Conservation (phyloP, 37 sponge, comb jelly and placozoan species). For the Spongia lamella region DNA sequence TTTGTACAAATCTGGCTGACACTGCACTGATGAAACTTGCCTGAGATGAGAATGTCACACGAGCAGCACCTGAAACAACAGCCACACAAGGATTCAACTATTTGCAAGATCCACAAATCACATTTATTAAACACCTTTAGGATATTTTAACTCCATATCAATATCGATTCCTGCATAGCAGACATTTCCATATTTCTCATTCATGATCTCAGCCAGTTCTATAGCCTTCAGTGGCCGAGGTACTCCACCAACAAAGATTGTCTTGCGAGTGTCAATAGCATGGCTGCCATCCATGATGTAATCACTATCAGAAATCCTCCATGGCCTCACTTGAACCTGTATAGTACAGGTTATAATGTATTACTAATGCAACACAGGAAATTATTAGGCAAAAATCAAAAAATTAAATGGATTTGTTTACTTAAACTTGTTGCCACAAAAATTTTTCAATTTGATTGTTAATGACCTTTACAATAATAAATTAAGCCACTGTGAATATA, state of each 20-base stretch:
- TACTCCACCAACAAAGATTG: constrained; percentile 94
- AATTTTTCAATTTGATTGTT: not conserved
- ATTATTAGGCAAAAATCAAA: not conserved
- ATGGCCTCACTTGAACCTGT: constrained; percentile 88
- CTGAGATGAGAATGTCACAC: constrained; percentile 84
- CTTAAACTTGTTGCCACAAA: not conserved
- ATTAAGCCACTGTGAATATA: not conserved
- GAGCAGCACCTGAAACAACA: constrained; percentile 93
- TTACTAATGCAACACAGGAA: not conserved
- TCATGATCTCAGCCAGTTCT: constrained; percentile 86
- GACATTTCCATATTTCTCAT: constrained; percentile 78
- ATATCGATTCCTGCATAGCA: constrained; percentile 81
- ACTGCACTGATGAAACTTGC: constrained; percentile 91
- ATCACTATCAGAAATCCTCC: constrained; percentile 83
- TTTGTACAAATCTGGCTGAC: constrained; percentile 88
- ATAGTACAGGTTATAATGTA: constrained; percentile 10
- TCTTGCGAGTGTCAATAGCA: constrained; percentile 71
- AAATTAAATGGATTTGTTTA: not conserved
- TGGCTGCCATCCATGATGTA: constrained; percentile 36
- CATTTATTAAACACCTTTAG: constrained; percentile 85
- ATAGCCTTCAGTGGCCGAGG: constrained; percentile 86
- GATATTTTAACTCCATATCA: constrained; percentile 85
- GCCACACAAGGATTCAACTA: no score
- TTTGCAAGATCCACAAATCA: no score
- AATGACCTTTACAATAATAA: not conserved